Conservation (phyloP, 1,140 invertebrate genomes). For the Trinorchestia longiramus region DNA sequence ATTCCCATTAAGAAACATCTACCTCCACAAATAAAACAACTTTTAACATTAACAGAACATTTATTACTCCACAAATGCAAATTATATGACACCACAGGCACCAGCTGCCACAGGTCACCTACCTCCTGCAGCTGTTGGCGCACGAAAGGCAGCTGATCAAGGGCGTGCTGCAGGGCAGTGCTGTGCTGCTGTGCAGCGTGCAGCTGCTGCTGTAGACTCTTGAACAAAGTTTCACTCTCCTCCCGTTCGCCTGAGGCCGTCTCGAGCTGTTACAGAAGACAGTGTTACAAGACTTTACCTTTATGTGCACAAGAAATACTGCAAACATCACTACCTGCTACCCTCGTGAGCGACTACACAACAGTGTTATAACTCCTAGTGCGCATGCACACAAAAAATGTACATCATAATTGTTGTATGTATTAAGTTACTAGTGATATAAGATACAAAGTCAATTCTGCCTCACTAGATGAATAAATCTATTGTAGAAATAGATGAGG, state of each 20-base stretch:
- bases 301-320: too few relatives aligned
- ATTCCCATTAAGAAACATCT: too few relatives aligned
- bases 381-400: not conserved
- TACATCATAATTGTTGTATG: not conserved
- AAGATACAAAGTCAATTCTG: too few relatives aligned
- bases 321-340: too few relatives aligned
- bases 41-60: too few relatives aligned
- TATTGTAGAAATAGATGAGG: too few relatives aligned
- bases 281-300: not conserved
- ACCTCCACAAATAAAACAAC: too few relatives aligned
- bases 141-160: not conserved
- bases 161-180: not conserved
- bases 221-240: constrained; percentile 8
- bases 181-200: constrained; percentile 8
- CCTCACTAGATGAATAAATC: too few relatives aligned
- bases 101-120: not conserved
- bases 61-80: too few relatives aligned
- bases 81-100: not conserved
- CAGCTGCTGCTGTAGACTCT: constrained; percentile 19
- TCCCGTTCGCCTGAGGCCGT: not conserved
- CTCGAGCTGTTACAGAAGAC: not conserved
- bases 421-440: too few relatives aligned
- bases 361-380: too few relatives aligned
- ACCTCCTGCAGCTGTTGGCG: not conserved
- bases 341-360: too few relatives aligned